Evolutionary conservation across 2,888 invertebrate genomes (phyloP), one percentile per base, ranked within the genome.

Genomic region (Iphiclides podalirius): DNA sequence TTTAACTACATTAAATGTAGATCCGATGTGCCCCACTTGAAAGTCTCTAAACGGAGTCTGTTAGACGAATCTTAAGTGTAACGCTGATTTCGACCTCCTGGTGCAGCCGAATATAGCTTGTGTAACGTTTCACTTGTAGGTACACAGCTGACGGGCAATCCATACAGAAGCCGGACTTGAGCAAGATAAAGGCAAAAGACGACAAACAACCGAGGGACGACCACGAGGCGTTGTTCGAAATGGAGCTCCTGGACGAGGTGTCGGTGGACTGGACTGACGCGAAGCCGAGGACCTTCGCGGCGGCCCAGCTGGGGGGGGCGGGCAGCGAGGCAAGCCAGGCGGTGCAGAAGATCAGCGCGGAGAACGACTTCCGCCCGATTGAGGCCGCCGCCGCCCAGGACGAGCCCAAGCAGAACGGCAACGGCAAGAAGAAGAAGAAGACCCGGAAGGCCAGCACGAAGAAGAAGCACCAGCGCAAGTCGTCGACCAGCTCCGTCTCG

Each of bases 381-480:
- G 87, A 82, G 12, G 75, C 66, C 7, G 71, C 73, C 1, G 58
- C 67, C 8, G 74, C 60, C 51, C 70, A 60, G 16, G 91, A 91
- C 13, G 91, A 91, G 15, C 47, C 63, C 1, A 92, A 92, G 60
- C 84, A 72, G 38, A 90, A 90, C 54, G 91, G 87, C 36, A 91
- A 90, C 51, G 88, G 87, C 13, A 91, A 91, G 64, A 95, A 95
- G 70, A 93, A 95, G 75, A 94, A 94, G 74, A 92, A 95, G 47
- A 93, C 94, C 60, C 93, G 94, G 85, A 95, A 93, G 89, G 92
- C 93, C 26, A 90, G 93, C 59, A 93, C 94, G 78, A 95, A 94
- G 79, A 94, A 94, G 84, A 95, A 95, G 72, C 93, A 94, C 63
- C 93, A 93, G 65, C 91, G 94, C 49, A 95, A 95, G 68, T 91